phyloP scores from a whole-genome alignment of 2,888 invertebrate species.

The Hemicrepidius hirtus region DNA sequence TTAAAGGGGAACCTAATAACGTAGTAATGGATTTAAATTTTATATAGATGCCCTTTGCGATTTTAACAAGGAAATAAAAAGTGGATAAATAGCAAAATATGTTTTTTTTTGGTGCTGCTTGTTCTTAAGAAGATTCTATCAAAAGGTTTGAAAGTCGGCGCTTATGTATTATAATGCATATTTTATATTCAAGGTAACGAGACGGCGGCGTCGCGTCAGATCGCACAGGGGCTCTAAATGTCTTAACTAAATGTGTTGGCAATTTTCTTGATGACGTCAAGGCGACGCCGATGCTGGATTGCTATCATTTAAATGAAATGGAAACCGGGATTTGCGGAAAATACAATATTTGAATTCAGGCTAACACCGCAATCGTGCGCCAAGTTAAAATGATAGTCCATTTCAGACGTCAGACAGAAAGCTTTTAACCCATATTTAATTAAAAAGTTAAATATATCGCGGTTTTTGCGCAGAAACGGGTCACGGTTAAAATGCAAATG shows the following conservation, averaged over 20 bases:
- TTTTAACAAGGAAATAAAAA: background rate
- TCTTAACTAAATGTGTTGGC: constrained; percentile 57
- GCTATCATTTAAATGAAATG: constrained; percentile 61
- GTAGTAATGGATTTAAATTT: constrained; percentile 27
- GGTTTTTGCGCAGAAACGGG: constrained; percentile 59
- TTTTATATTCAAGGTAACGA: constrained; percentile 59
- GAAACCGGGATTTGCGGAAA: constrained; percentile 59
- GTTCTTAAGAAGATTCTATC: background rate
- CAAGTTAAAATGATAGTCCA: constrained; percentile 52
- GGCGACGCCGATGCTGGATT: constrained; percentile 57
- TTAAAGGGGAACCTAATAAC: constrained; percentile 1
- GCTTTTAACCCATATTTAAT: constrained; percentile 62
- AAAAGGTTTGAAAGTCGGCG: constrained; percentile 21
- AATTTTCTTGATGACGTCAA: constrained; percentile 60
- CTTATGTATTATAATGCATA: constrained; percentile 54
- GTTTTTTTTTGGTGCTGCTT: constrained; percentile 2
- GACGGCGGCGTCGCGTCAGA: constrained; percentile 44
- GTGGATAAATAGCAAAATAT: constrained; percentile 2
- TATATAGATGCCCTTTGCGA: background rate
- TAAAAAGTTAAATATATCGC: constrained; percentile 64
- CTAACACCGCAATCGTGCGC: constrained; percentile 46
- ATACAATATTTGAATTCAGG: constrained; percentile 51
- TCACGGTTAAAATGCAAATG: constrained; percentile 65
- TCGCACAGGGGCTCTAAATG: constrained; percentile 49
- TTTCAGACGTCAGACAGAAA: constrained; percentile 49